Conservation (phyloP, 2,888 invertebrate genomes). For the Frankliniella fusca region DNA sequence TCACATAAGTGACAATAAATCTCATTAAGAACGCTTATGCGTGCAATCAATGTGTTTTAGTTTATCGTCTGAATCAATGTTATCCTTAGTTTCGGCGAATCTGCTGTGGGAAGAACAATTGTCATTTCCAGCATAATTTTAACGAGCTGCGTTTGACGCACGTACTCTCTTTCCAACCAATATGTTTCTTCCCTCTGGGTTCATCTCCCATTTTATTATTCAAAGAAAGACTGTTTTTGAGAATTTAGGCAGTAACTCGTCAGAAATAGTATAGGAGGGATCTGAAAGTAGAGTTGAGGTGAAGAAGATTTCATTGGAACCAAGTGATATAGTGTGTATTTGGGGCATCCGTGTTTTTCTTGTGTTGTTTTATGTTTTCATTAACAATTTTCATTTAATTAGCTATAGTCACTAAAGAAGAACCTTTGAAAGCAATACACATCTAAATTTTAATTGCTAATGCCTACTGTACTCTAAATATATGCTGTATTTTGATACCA, state of each 20-base stretch:
- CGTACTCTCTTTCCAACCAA: constrained; percentile 2
- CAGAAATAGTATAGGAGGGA: constrained; percentile 24
- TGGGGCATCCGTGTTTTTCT: constrained; percentile 26
- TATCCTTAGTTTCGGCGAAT: constrained; percentile 3
- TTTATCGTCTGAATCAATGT: constrained; percentile 20
- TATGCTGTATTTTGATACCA: constrained; percentile 26
- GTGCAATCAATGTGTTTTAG: background rate
- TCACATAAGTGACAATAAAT: constrained; percentile 8
- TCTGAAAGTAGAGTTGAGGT: constrained; percentile 26
- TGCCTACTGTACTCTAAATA: constrained; percentile 26
- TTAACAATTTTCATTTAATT: constrained; percentile 13
- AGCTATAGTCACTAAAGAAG: constrained; percentile 20
- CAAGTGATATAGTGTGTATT: constrained; percentile 25
- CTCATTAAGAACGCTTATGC: background rate
- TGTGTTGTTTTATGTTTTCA: constrained; percentile 23
- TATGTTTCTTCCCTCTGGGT: constrained; percentile 23
- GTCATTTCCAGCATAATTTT: background rate
- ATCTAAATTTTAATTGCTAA: constrained; percentile 23
- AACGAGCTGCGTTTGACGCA: background rate
- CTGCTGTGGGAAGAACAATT: constrained; percentile 16
- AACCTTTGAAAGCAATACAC: constrained; percentile 25
- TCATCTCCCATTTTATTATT: constrained; percentile 23
- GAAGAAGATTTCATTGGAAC: constrained; percentile 26
- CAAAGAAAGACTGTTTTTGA: constrained; percentile 25
- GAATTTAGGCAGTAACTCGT: constrained; percentile 22